Percentiles rank a stretch among this genome's conserved stretches.
Evolutionary conservation across 30 jellyfish, hydroid and myxozoan genomes (phyloP).

Genomic region (Aurelia aurita): DNA sequence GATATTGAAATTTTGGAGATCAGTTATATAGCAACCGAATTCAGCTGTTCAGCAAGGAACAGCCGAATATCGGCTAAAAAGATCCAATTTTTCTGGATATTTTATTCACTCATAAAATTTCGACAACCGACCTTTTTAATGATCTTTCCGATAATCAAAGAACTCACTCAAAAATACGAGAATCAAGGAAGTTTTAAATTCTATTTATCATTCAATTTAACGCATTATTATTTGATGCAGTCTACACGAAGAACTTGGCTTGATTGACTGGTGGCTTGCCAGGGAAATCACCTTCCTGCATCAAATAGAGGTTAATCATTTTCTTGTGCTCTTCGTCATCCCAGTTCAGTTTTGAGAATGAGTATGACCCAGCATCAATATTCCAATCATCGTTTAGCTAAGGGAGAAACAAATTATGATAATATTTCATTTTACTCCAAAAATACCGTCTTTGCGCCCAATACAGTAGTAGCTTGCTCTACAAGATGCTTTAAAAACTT

Average conservation of each 20-base stretch:
- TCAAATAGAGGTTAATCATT: slow-evolving; percentile 55
- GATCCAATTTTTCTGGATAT: no score
- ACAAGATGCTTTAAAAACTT: no score
- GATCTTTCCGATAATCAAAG: not conserved
- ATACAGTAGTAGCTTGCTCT: no score
- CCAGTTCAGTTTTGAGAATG: slow-evolving; percentile 80
- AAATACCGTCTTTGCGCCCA: no score
- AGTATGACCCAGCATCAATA: slow-evolving; percentile 82
- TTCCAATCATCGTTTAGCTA: slow-evolving; percentile 89
- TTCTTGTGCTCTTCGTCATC: slow-evolving; percentile 86
- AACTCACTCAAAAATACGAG: not conserved
- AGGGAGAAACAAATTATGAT: not conserved
- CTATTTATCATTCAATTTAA: not conserved
- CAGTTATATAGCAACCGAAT: no score
- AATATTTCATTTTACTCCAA: not conserved
- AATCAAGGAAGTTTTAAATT: not conserved
- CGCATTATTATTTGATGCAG: not conserved
- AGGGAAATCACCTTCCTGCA: slow-evolving; percentile 68
- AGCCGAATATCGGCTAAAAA: no score
- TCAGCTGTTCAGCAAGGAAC: no score
- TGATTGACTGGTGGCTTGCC: slow-evolving; percentile 66
- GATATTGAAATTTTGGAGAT: no score
- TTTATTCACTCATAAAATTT: no score
- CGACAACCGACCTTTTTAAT: not conserved
- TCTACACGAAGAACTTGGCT: slow-evolving; percentile 39